These are phyloP conservation scores for Spermophilus dauricus DNA, from an alignment of 2,113 vertebrate species.

Conservation along the genomic window DNA sequence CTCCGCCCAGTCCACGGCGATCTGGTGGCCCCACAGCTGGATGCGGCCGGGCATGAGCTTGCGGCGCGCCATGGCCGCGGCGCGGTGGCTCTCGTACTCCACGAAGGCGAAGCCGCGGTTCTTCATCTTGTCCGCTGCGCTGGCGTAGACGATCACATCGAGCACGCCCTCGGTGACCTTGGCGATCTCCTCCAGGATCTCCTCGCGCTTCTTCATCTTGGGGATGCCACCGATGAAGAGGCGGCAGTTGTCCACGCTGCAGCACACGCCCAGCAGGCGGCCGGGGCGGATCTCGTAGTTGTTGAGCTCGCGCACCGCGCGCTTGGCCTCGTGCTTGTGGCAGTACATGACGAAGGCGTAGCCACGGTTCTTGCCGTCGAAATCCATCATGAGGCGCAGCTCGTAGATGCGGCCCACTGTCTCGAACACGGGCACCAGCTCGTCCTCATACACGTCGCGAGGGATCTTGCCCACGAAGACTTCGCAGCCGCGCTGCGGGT, in stretches of 20 bases:
- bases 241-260: conserved; percentile 99
- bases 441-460: conserved; percentile 97
- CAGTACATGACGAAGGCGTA: conserved; percentile 99
- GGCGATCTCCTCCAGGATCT: conserved; percentile 98
- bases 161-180: conserved; percentile 98
- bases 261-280: conserved; percentile 97
- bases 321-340: conserved; percentile 96
- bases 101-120: conserved; percentile 99
- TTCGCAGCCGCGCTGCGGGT: conserved; percentile 97
- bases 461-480: conserved; percentile 99
- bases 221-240: conserved; percentile 99
- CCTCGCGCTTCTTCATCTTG: conserved; percentile 99
- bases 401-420: conserved; percentile 96
- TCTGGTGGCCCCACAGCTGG: conserved; percentile 99
- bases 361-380: conserved; percentile 98
- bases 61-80: conserved; percentile 98
- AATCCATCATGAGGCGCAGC: conserved; percentile 99
- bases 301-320: conserved; percentile 97
- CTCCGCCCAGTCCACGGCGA: conserved; percentile 99
- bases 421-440: conserved; percentile 98
- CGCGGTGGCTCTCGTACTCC: conserved; percentile 98
- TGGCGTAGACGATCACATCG: conserved; percentile 98
- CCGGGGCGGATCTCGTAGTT: conserved; percentile 98
- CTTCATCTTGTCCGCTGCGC: conserved; percentile 99
- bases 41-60: conserved; percentile 99